These are phyloP conservation scores for Carettochelys insculpta DNA, from an alignment of 2,113 vertebrate genomes.

Conservation along the genomic window DNA sequence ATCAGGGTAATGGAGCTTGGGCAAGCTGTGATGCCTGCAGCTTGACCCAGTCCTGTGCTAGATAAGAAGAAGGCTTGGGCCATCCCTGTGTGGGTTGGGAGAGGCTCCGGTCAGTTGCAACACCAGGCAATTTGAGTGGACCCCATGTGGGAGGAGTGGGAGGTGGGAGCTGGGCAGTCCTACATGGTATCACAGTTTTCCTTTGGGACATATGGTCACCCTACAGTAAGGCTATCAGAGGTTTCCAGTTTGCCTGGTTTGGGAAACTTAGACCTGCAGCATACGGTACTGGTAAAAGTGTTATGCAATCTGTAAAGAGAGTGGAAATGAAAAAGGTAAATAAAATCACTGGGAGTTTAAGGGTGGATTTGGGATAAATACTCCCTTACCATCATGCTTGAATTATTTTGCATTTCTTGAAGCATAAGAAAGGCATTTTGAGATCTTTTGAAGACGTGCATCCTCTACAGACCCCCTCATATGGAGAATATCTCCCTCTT, in stretches of 20 bases:
- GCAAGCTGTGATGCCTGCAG: too few relatives aligned
- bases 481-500: not conserved
- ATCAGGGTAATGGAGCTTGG: too few relatives aligned
- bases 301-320: not conserved
- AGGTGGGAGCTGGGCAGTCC: too few relatives aligned
- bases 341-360: not conserved
- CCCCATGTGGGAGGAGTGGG: not conserved
- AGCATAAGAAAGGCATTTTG: not conserved
- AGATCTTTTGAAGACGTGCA: not conserved
- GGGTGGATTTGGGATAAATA: slow-evolving; percentile 12
- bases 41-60: not conserved
- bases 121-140: not conserved
- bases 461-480: not conserved
- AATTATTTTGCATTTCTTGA: not conserved
- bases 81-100: too few relatives aligned
- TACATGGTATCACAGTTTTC: not conserved
- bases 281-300: not conserved
- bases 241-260: not conserved
- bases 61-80: not conserved
- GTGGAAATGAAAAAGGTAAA: not conserved
- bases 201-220: not conserved
- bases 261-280: not conserved
- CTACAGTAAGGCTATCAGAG: not conserved
- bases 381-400: not conserved
- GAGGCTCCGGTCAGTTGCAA: not conserved